Base-by-base conservation (phyloP, 2,888 invertebrate genomes). In the Eubasilissa splendida region DNA sequence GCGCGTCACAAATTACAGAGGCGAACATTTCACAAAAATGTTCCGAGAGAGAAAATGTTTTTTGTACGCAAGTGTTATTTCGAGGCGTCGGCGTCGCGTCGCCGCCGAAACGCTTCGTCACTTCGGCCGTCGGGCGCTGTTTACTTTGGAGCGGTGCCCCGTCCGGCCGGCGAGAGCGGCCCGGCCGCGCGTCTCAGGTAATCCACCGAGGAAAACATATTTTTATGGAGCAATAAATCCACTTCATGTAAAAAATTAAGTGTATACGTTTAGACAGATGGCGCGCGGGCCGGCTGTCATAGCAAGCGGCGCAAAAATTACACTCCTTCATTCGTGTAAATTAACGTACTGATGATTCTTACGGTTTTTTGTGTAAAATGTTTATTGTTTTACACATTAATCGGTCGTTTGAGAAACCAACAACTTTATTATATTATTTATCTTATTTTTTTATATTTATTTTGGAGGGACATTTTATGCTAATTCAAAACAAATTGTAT, bases 151-250 rank as follows among this genome's bases (percentile, higher is more conserved):
- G 2, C 68, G 0, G 68, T 52, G 68, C 68, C 68, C 42, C 68
- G 68, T 14, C 68, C 50, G 58, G 14, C 68, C 50, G n/a, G 68
- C 68, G 22, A 22, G 22, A 22, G 22, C 42, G 42, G n/a, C 33
- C 31, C n/a, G 8, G n/a, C 42, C 66, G 65, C 65, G 11, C 14
- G 68, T 68, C 68, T 65, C 65, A n/a, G 31, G 31, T 65, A 65
- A 65, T 68, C 68, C 68, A n/a, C 52, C 42, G 9, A 50, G 68
- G 68, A 42, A 52, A 42, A 68, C 50, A 68, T 50, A n/a, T 68
- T 68, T 68, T 68, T 68, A 68, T 68, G 50, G 68, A 33, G 68
- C 68, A 33, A 50, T 68, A 52, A 68, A 68, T 68, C 14, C 50
- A 58, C 58, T 58, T 58, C 4, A n/a, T n/a, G 7, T n/a, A 66